Conservation (phyloP, 2,797 vertebrate genomes). For the Picus viridis region DNA sequence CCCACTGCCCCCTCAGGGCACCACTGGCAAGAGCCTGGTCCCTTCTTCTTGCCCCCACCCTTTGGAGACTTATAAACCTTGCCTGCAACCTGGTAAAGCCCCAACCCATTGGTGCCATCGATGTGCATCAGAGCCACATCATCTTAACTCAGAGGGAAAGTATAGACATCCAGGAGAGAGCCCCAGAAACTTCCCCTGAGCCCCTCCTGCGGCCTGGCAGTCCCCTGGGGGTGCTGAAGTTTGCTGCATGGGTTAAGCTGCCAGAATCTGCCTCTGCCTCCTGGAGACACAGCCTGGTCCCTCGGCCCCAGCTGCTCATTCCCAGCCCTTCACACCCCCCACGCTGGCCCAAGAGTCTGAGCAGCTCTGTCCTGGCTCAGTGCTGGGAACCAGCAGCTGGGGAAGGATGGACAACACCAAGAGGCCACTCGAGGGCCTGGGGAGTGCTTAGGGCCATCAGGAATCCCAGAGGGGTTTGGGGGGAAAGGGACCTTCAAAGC, state of each 20-base stretch:
- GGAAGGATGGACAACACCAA: neutral
- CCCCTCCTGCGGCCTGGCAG: neutral
- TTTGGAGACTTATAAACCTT: no score
- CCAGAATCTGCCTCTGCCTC: neutral
- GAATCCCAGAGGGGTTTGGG: no score
- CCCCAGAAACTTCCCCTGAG: neutral
- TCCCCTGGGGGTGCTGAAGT: neutral
- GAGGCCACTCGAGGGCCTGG: neutral
- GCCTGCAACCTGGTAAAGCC: neutral
- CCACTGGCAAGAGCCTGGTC: no score
- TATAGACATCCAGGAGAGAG: neutral
- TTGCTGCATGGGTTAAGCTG: neutral
- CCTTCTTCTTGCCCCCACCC: no score
- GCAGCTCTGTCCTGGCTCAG: neutral
- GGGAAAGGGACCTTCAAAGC: no score
- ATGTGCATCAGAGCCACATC: neutral
- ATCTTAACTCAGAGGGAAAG: neutral
- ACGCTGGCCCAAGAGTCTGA: neutral
- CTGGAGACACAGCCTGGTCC: neutral
- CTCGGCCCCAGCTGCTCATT: conserved; percentile 5
- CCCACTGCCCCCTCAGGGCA: no score
- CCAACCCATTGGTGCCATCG: neutral
- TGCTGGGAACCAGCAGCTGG: neutral
- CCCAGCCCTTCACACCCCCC: neutral
- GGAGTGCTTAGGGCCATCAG: neutral